Percentiles rank a stretch among this genome's conserved stretches.
Evolutionary conservation across 2,888 invertebrate genomes (phyloP).

Genomic region (Tipula confusa): DNA sequence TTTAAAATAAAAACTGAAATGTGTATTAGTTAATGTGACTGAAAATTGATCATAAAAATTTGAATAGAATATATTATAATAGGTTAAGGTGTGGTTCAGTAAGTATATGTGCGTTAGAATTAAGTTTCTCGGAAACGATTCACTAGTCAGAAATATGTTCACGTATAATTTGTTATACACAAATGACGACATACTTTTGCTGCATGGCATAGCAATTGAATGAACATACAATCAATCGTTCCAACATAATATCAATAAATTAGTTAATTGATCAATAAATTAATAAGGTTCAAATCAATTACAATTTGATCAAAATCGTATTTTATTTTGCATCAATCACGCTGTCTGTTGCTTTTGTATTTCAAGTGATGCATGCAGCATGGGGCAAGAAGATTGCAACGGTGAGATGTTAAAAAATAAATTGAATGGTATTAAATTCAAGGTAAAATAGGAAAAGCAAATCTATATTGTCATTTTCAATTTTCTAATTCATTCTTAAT

Average conservation of each 20-base stretch:
- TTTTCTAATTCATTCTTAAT: conserved; percentile 20
- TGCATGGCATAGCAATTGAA: too few relatives aligned
- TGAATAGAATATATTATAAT: background rate
- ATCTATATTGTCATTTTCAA: conserved; percentile 7
- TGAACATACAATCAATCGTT: too few relatives aligned
- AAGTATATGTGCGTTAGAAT: background rate
- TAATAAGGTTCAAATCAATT: conserved; percentile 5
- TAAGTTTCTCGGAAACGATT: background rate
- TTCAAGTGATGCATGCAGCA: background rate
- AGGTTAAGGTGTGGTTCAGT: conserved; percentile 6
- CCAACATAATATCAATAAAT: background rate
- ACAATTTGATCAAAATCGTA: conserved; percentile 4
- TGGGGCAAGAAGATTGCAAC: background rate
- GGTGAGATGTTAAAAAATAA: background rate
- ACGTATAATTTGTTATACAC: background rate
- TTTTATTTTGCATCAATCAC: background rate
- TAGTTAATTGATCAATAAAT: background rate
- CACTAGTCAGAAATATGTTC: background rate
- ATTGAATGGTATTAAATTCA: background rate
- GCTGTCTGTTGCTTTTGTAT: background rate
- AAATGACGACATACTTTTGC: background rate
- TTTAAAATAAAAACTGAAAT: background rate
- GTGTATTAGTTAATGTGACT: background rate
- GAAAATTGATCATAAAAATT: background rate
- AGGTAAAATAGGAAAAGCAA: background rate